These are phyloP conservation scores for Julus scanicus DNA, from an alignment of 2,888 invertebrate genomes.

Conservation along the genomic window DNA sequence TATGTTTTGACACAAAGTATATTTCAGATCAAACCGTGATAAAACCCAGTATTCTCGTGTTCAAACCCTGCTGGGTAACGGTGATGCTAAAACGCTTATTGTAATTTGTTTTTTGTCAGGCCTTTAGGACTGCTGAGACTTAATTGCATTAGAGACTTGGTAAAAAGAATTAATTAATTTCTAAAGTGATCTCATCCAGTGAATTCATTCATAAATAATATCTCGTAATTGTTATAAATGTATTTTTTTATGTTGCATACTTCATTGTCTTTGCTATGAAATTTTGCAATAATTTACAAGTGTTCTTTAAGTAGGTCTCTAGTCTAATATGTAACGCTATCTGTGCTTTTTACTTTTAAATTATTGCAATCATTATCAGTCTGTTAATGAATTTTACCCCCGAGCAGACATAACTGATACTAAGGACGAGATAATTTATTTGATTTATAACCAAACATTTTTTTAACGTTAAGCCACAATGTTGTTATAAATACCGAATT, in stretches of 20 bases:
- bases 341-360: not conserved
- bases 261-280: not conserved
- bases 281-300: not conserved
- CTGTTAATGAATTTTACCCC: not conserved
- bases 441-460: not conserved
- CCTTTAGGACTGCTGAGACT: not conserved
- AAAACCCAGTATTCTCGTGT: too few species aligned
- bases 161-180: not conserved
- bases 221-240: not conserved
- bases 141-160: not conserved
- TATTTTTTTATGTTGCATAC: not conserved
- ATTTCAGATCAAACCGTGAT: too few species aligned
- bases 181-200: not conserved
- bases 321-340: not conserved
- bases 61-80: too few species aligned
- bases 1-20: too few species aligned
- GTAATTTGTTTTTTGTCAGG: not conserved
- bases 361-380: not conserved
- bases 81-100: too few species aligned
- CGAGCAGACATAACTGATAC: not conserved
- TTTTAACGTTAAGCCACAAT: not conserved
- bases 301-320: not conserved
- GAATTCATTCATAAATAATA: not conserved
- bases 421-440: not conserved
- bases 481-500: not conserved